Base-by-base conservation (phyloP, 2,113 vertebrate genomes). In the Takifugu flavidus region DNA sequence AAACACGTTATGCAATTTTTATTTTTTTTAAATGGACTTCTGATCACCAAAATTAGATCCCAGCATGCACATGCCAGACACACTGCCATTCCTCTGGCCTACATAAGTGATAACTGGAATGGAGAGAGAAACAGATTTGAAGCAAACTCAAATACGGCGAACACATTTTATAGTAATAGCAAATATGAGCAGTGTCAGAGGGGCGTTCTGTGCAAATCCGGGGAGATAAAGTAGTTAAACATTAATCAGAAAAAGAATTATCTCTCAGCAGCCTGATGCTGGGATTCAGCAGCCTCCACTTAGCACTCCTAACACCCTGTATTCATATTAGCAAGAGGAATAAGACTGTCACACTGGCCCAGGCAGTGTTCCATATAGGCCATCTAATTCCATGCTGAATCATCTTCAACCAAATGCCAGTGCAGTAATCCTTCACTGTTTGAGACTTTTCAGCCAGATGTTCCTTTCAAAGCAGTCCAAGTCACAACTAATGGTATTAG, bases 381-480 rank as follows among this genome's bases (percentile, higher is more conserved):
- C 77, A 61, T 72, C 80, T 79, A 82, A 80, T 80, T 84, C 86
- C 77, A 70, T 70, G 78, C 82, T 82, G 79, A 82, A 88, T 81
- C 75, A 80, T 79, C 79, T 76, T 76, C 63, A 75, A 78, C 70
- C 70, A 80, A 86, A 83, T 77, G 80, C 74, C 51, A 80, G 63
- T 13, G 67, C 75, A 42, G 61, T 85, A 85, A 87, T 85, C 84
- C 79, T 49, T 57, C 80, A 71, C 77, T 44, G 78, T 70, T 64
- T 56, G 67, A 80, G 77, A 34, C 72, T 75, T 69, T 77, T 56
- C 62, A 72, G 78, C 74, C 82, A 85, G 81, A 88, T 85, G 84
- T 83, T 85, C 77, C 71, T 82, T 83, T 88, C 78, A 86, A 72
- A 74, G 70, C 70, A 43, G 70, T 52, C 82, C 82, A 84, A 70